phyloP scores from a whole-genome alignment of 2,113 vertebrate genomes.

The Psammodynastes pulverulentus region DNA sequence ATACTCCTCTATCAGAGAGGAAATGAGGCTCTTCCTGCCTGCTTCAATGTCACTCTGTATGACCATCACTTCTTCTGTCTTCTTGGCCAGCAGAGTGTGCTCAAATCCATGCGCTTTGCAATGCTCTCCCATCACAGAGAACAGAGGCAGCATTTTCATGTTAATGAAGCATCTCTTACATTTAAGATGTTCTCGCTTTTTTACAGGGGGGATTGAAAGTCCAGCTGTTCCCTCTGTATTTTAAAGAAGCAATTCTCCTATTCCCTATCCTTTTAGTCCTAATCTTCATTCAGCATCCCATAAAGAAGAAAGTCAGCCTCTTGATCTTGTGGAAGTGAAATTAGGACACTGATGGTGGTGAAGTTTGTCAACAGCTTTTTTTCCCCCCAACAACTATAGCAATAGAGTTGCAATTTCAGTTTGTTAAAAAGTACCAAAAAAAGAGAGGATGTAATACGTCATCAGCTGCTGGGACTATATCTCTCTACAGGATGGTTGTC shows the following conservation, averaged over 20 bases:
- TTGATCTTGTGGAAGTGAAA: background rate
- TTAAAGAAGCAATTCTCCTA: background rate
- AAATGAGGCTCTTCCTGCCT: background rate
- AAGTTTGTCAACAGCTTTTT: accelerated
- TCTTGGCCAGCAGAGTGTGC: conserved; percentile 28
- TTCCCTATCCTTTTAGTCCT: background rate
- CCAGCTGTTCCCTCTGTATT: conserved; percentile 34
- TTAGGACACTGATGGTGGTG: background rate
- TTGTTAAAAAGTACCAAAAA: background rate
- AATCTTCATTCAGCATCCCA: background rate
- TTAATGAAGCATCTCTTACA: background rate
- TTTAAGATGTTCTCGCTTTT: conserved; percentile 30
- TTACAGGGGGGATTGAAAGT: conserved; percentile 8
- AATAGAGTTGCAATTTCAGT: background rate
- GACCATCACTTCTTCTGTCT: background rate
- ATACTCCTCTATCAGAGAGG: background rate
- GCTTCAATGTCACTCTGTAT: background rate
- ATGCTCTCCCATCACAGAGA: background rate
- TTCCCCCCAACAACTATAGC: background rate
- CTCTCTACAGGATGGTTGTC: conserved; percentile 5
- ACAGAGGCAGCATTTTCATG: background rate
- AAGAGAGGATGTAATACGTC: no score
- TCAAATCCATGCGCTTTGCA: conserved; percentile 14
- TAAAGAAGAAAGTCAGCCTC: accelerated
- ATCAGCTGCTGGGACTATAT: background rate